Conservation (phyloP, 37 sponge, comb jelly and placozoan species). For the Ephydatia muelleri region DNA sequence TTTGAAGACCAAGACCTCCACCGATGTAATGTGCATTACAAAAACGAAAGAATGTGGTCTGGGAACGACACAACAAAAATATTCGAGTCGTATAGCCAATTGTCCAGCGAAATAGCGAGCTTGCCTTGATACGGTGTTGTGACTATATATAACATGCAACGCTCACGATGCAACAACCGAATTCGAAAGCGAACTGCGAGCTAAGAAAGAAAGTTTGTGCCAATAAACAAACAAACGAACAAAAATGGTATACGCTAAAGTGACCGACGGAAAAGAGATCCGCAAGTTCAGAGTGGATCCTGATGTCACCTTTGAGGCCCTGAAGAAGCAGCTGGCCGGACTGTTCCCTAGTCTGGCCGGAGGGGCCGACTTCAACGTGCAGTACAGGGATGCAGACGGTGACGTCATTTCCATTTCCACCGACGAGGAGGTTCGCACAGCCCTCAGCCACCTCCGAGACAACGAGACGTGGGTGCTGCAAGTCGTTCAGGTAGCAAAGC, state of each 20-base stretch:
- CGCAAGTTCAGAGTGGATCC: background rate
- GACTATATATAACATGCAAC: too few relatives aligned
- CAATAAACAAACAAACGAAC: background rate
- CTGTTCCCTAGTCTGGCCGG: conserved; percentile 21
- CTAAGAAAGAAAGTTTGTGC: too few relatives aligned
- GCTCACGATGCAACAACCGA: too few relatives aligned
- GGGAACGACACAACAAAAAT: too few relatives aligned
- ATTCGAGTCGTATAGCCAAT: too few relatives aligned
- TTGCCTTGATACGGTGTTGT: too few relatives aligned
- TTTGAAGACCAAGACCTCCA: too few relatives aligned
- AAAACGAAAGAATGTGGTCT: too few relatives aligned
- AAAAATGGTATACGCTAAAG: conserved; percentile 12
- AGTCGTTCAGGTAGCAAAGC: too few relatives aligned
- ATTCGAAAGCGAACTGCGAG: too few relatives aligned
- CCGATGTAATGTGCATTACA: too few relatives aligned
- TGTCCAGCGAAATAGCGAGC: too few relatives aligned
- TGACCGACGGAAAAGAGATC: conserved; percentile 11
- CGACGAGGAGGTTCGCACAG: conserved; percentile 34
- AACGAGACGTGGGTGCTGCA: conserved; percentile 16
- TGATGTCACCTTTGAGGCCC: background rate
- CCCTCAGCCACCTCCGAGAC: conserved; percentile 7
- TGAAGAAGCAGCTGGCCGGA: background rate
- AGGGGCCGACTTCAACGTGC: conserved; percentile 10
- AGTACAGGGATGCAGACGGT: conserved; percentile 40
- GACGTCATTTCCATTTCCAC: conserved; percentile 53